A percentile compares a stretch with the other conserved stretches of the same genome.
Evolutionary conservation across 2,888 invertebrate genomes (phyloP).

Genomic region (Pardosa pseudoannulata): DNA sequence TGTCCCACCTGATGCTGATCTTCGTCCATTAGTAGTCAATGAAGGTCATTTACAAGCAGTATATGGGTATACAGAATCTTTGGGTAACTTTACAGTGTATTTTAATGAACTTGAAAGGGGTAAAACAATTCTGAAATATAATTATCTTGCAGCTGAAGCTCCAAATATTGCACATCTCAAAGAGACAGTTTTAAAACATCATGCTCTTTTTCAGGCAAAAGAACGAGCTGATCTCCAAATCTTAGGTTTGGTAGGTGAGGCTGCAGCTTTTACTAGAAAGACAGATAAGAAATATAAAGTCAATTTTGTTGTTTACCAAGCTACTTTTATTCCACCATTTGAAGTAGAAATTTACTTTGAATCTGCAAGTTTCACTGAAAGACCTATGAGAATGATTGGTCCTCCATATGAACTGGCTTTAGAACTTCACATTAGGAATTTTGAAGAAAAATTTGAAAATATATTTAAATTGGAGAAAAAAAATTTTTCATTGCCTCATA

Average conservation of each 20-base stretch:
- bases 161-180: slow-evolving; percentile 84
- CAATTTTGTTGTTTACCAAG: slow-evolving; percentile 78
- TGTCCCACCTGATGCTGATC: slow-evolving; percentile 81
- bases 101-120: slow-evolving; percentile 63
- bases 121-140: slow-evolving; percentile 83
- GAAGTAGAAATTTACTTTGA: slow-evolving; percentile 90
- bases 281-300: slow-evolving; percentile 76
- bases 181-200: slow-evolving; percentile 85
- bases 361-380: slow-evolving; percentile 82
- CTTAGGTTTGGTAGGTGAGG: slow-evolving; percentile 75
- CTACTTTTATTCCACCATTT: slow-evolving; percentile 87
- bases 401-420: slow-evolving; percentile 84
- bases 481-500: slow-evolving; percentile 80
- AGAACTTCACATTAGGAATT: slow-evolving; percentile 81
- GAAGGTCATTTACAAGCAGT: slow-evolving; percentile 80
- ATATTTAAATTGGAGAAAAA: slow-evolving; percentile 86
- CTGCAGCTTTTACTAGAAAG: slow-evolving; percentile 63
- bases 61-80: slow-evolving; percentile 86
- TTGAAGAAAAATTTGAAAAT: slow-evolving; percentile 88
- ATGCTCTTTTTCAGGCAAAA: slow-evolving; percentile 81
- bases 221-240: slow-evolving; percentile 77
- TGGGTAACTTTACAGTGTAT: slow-evolving; percentile 82
- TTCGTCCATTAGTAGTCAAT: slow-evolving; percentile 75
- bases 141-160: slow-evolving; percentile 85
- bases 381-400: slow-evolving; percentile 81